Percentiles rank a stretch among this genome's conserved stretches.
phyloP scores from a whole-genome alignment of 2,113 vertebrate genomes.

The Bubo scandiacus region DNA sequence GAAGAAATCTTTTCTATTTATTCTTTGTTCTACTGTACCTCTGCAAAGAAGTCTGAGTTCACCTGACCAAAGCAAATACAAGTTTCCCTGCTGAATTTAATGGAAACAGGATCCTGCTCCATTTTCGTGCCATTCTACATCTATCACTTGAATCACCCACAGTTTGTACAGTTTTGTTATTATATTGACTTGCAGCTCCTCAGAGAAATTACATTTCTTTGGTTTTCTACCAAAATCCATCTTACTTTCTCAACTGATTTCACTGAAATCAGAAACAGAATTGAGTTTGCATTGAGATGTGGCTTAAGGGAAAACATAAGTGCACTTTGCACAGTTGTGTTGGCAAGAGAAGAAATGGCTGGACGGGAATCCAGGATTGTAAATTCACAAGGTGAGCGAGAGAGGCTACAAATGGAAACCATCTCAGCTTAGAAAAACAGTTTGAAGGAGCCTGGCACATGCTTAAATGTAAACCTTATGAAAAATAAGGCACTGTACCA shows the following conservation, averaged over 20 bases:
- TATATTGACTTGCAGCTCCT: not conserved
- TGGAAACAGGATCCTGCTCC: not conserved
- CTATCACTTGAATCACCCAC: not conserved
- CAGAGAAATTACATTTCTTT: not conserved
- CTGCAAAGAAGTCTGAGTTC: not conserved
- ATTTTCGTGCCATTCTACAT: not conserved
- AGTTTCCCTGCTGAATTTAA: not conserved
- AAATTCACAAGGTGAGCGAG: not conserved
- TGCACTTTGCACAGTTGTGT: not conserved
- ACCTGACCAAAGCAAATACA: not conserved
- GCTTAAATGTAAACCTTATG: not conserved
- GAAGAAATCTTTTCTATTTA: not conserved
- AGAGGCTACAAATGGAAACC: not conserved
- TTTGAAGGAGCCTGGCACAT: not conserved
- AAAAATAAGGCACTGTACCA: not conserved
- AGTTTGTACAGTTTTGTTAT: not conserved
- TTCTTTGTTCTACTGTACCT: not conserved
- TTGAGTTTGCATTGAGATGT: not conserved
- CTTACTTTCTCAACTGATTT: not conserved
- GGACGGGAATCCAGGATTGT: not conserved
- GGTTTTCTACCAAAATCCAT: not conserved
- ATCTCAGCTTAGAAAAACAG: not conserved
- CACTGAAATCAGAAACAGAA: not conserved
- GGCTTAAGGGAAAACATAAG: not conserved
- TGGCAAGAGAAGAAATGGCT: not conserved